Percentiles rank a stretch among this genome's conserved stretches.
phyloP scores from a whole-genome alignment of 2,113 vertebrate species.

The Psilopogon haemacephalus region DNA sequence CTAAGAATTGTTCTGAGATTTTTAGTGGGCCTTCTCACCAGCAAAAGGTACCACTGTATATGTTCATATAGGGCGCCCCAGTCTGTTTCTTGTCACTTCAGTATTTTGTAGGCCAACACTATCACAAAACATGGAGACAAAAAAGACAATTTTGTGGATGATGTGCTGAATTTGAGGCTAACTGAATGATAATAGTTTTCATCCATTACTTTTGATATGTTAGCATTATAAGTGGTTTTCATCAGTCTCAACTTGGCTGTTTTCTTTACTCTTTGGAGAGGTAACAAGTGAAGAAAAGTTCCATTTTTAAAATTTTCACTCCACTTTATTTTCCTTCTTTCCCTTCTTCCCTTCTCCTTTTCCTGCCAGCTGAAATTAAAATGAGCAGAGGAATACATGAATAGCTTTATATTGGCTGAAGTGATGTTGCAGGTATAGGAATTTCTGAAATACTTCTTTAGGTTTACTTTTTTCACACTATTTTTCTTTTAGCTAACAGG shows the following conservation, averaged over 20 bases:
- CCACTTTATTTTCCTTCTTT: background rate
- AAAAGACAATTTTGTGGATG: background rate
- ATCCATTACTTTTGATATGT: background rate
- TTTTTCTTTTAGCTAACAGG: background rate
- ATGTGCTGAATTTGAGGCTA: background rate
- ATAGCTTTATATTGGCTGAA: background rate
- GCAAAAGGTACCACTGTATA: background rate
- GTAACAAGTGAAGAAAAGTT: background rate
- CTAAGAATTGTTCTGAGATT: background rate
- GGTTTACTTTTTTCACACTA: background rate
- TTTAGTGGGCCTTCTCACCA: background rate
- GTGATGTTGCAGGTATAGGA: background rate
- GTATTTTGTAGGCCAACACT: background rate
- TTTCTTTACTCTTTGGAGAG: background rate
- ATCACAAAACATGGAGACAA: background rate
- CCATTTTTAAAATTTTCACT: background rate
- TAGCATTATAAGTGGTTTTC: background rate
- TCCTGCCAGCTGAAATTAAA: background rate
- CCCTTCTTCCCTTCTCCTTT: background rate
- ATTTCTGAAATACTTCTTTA: background rate
- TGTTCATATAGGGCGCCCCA: background rate
- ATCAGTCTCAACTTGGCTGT: background rate
- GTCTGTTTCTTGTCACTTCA: background rate
- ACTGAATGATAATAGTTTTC: background rate
- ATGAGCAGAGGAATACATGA: background rate